phyloP scores from a whole-genome alignment of 2,888 invertebrate species.

The Cyaniris semiargus region DNA sequence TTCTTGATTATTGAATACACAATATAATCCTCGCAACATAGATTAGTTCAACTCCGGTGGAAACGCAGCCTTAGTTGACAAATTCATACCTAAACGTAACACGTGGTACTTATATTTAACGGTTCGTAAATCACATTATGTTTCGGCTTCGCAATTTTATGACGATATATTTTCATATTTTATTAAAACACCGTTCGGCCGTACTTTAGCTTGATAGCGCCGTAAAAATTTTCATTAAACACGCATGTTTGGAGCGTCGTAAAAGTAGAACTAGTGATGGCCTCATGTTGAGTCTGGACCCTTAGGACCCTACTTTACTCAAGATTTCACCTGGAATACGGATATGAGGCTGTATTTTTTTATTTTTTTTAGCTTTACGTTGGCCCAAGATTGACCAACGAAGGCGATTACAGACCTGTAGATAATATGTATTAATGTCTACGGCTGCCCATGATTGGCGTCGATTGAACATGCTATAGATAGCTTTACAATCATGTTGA shows the following conservation, averaged over 20 bases:
- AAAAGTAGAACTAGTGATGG: constrained; percentile 15
- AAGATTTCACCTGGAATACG: background rate
- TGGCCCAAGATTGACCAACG: too few species aligned
- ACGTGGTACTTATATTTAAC: background rate
- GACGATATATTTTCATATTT: constrained; percentile 24
- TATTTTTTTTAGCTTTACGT: too few species aligned
- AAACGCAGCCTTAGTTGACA: too few species aligned
- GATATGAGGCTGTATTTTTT: too few species aligned
- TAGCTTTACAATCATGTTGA: too few species aligned
- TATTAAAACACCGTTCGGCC: constrained; percentile 19
- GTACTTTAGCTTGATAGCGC: background rate
- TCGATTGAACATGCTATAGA: too few species aligned
- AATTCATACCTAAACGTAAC: background rate
- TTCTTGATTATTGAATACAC: too few species aligned
- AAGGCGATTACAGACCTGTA: too few species aligned
- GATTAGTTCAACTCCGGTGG: too few species aligned
- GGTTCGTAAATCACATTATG: constrained; percentile 1
- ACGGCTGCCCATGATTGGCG: too few species aligned
- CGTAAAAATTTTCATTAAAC: constrained; percentile 20
- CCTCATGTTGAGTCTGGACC: background rate
- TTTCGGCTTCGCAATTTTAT: background rate
- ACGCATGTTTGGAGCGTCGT: constrained; percentile 10
- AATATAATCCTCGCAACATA: too few species aligned
- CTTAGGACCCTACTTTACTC: background rate
- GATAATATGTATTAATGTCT: too few species aligned